phyloP scores from a whole-genome alignment of 2,113 vertebrate species.

The Mustelus asterias region DNA sequence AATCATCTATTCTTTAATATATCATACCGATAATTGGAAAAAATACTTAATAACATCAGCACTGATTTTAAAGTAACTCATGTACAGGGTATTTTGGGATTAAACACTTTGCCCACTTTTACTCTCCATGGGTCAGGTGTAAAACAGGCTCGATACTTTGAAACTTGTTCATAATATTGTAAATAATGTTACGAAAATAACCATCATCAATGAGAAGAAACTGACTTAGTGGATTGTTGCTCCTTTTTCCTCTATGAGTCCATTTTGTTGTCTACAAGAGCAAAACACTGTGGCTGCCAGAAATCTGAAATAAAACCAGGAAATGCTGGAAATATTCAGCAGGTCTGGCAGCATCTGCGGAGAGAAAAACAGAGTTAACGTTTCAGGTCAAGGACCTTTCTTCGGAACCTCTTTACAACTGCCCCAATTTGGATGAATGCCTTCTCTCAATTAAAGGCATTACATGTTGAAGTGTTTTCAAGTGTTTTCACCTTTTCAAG shows the following conservation, averaged over 20 bases:
- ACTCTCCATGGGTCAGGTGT: background rate
- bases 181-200: background rate
- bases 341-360: too few relatives aligned
- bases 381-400: too few relatives aligned
- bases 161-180: background rate
- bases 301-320: too few relatives aligned
- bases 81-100: too few relatives aligned
- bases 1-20: slow-evolving; percentile 37
- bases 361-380: too few relatives aligned
- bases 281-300: too few relatives aligned
- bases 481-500: background rate
- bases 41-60: background rate
- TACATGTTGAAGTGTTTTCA: background rate
- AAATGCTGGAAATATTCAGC: too few relatives aligned
- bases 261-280: background rate
- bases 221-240: background rate
- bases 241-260: background rate
- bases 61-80: background rate
- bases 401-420: background rate
- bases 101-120: background rate
- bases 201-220: background rate
- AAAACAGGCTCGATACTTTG: background rate
- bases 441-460: background rate
- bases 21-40: background rate
- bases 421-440: background rate